A percentile compares a stretch with the other conserved stretches of the same genome.
These are phyloP conservation scores for Malurus splendens DNA, from an alignment of 2,797 vertebrate genomes.

Conservation along the genomic window DNA sequence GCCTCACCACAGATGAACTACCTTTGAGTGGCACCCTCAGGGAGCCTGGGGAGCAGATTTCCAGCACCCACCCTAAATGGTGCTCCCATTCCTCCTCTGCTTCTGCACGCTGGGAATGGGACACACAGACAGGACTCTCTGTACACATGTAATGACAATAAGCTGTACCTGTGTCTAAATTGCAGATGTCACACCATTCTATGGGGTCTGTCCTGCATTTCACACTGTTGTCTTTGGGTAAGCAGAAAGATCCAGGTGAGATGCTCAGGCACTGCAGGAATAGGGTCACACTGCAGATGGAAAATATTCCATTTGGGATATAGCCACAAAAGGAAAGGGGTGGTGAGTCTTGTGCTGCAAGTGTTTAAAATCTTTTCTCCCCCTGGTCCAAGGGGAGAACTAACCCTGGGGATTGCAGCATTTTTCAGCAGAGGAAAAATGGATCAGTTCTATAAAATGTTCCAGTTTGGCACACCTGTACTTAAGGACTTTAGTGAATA, in stretches of 20 bases:
- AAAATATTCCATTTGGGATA: background rate
- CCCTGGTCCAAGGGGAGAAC: background rate
- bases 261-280: background rate
- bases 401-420: background rate
- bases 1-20: background rate
- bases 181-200: background rate
- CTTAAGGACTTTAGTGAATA: slow-evolving; percentile 25
- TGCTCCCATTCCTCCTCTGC: background rate
- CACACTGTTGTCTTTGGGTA: background rate
- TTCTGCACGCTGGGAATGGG: accelerated
- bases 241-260: background rate
- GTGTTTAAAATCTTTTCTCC: background rate
- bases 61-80: accelerated
- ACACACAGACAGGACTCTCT: background rate
- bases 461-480: slow-evolving; percentile 24
- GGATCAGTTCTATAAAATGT: background rate
- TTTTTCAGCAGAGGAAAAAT: slow-evolving; percentile 15
- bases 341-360: background rate
- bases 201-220: background rate
- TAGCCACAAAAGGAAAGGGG: background rate
- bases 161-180: accelerated
- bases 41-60: background rate
- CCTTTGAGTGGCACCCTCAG: background rate
- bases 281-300: background rate
- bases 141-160: accelerated